phyloP scores from a whole-genome alignment of 2,797 vertebrate genomes.

The Sarcoramphus papa region DNA sequence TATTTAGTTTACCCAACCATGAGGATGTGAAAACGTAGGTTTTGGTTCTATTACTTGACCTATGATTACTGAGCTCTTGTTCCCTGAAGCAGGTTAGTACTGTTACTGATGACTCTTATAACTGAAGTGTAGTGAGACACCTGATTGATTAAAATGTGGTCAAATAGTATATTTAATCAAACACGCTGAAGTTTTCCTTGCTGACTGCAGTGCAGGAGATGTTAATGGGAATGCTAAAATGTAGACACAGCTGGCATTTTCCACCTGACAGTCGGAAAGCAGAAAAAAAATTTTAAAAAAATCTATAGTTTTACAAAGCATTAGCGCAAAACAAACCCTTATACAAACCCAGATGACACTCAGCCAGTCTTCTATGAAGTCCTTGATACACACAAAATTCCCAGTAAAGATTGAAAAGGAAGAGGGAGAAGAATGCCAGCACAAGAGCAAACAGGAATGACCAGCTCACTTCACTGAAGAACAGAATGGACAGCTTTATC shows the following conservation, averaged over 20 bases:
- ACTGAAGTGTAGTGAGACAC: background rate
- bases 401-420: background rate
- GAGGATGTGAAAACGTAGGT: background rate
- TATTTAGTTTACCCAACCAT: background rate
- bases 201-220: background rate
- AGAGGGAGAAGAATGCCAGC: background rate
- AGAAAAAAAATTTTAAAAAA: background rate
- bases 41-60: background rate
- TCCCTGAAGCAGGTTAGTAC: background rate
- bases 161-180: background rate
- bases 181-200: background rate
- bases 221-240: background rate
- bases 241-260: background rate
- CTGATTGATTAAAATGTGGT: background rate
- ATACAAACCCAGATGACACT: background rate
- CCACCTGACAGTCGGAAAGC: background rate
- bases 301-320: rapidly evolving
- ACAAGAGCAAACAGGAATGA: background rate
- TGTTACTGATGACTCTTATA: background rate
- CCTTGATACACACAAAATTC: background rate
- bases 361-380: background rate
- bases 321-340: background rate
- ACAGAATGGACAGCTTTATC: background rate
- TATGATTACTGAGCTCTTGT: background rate
- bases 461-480: background rate